Evolutionary conservation across 2,113 vertebrate species (phyloP), one percentile per base, ranked within the genome.

Genomic region (Notechis scutatus): DNA sequence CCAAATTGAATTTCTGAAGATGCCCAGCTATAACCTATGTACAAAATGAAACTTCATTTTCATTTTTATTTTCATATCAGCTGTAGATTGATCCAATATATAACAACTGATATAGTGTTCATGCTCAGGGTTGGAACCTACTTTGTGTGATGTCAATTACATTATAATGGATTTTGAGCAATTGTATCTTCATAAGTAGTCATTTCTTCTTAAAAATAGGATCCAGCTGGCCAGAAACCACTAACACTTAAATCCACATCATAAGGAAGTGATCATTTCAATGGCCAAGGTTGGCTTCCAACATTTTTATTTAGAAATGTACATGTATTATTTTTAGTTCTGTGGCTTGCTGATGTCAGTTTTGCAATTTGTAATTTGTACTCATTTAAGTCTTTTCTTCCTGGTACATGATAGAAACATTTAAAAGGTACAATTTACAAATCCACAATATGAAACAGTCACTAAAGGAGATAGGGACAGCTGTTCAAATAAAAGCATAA

Each of bases 301-400:
- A 88, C 92, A 81, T 88, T 95, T 95, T 96, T 88, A 88, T 96
- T 94, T 81, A 34, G 74, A 54, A 57, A 34, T 8, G 50, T 54
- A 91, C n/a, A 93, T 39, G 55, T 0, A 0, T 10, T 54, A 95
- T 92, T 94, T 55, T 93, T 94, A 81, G 23, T 24, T 21, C 20
- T 81, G 23, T 59, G 57, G 57, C 23, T 24, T 59, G 23, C 23
- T 59, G 23, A 59, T 24, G 23, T 59, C 94, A 94, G 90, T 92
- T 92, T 94, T 85, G 24, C 54, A 61, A 85, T 92, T 85, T 69
- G 20, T 0, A 86, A 86, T 24, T 47, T 86, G 11, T 86, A 12
- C 23, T 24, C 39, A 86, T 86, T 86, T 87, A 87, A 11, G 5
- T 50, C 24, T 50, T 50, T 47, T 39, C 24, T 50, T 87, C 50